A percentile compares a stretch with the other conserved stretches of the same genome.
Evolutionary conservation across 2,888 invertebrate species (phyloP).

Genomic region (Allophyes oxyacanthae): DNA sequence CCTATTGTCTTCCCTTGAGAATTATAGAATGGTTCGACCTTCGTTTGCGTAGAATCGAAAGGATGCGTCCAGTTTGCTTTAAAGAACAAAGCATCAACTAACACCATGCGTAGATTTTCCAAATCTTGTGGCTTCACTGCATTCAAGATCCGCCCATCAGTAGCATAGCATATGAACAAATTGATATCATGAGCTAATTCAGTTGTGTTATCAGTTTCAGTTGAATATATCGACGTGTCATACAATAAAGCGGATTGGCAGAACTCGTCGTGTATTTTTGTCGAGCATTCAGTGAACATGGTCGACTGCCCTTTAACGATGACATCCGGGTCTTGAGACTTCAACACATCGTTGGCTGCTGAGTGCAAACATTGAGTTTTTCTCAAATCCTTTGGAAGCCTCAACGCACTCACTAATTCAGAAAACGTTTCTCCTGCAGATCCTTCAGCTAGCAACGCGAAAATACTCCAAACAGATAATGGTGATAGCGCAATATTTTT

Average conservation of each 20-base stretch:
- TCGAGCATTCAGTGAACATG: conserved; percentile 74
- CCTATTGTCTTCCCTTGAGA: conserved; percentile 87
- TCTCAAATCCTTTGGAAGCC: conserved; percentile 74
- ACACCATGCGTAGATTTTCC: conserved; percentile 85
- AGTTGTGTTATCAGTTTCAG: conserved; percentile 87
- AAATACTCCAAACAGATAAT: conserved; percentile 82
- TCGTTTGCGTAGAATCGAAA: conserved; percentile 90
- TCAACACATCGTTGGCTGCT: conserved; percentile 70
- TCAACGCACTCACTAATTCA: conserved; percentile 75
- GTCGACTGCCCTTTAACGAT: conserved; percentile 73
- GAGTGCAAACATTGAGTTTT: conserved; percentile 77
- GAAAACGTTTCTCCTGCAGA: conserved; percentile 79
- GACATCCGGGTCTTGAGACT: conserved; percentile 70
- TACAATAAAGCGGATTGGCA: conserved; percentile 83
- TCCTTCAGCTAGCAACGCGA: conserved; percentile 81
- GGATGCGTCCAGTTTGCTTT: conserved; percentile 92
- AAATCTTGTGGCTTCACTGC: conserved; percentile 87
- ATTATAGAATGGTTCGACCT: conserved; percentile 88
- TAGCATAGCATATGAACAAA: conserved; percentile 90
- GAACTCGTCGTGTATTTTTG: conserved; percentile 79
- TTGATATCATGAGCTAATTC: conserved; percentile 90
- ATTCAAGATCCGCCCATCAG: conserved; percentile 91
- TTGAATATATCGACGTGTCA: conserved; percentile 85
- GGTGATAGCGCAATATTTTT: conserved; percentile 81
- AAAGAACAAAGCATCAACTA: conserved; percentile 92